A percentile compares a stretch with the other conserved stretches of the same genome.
Evolutionary conservation across 2,888 invertebrate genomes (phyloP).

Genomic region (Leptura quadrifasciata): DNA sequence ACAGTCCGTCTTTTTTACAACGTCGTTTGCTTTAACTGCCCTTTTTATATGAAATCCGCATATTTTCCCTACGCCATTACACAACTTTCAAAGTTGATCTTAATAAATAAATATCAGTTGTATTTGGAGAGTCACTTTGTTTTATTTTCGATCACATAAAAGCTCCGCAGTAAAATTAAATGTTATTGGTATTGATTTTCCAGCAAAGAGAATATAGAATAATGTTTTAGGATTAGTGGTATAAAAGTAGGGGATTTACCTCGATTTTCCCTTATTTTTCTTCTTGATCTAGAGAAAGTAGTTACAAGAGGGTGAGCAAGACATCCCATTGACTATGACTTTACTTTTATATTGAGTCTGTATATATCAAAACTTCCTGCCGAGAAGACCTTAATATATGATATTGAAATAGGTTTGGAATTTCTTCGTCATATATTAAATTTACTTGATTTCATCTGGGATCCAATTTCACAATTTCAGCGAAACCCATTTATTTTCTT

Average conservation of each 20-base stretch:
- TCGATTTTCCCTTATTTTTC: slow-evolving; percentile 43
- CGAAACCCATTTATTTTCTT: slow-evolving; percentile 17
- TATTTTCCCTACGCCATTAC: slow-evolving; percentile 2
- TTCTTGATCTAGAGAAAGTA: slow-evolving; percentile 30
- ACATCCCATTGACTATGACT: slow-evolving; percentile 18
- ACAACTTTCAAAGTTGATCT: background rate
- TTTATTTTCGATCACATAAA: slow-evolving; percentile 18
- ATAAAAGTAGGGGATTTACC: slow-evolving; percentile 41
- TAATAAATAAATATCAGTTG: slow-evolving; percentile 3
- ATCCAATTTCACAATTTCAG: slow-evolving; percentile 24
- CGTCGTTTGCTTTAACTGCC: background rate
- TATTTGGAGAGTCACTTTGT: background rate
- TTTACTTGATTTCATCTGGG: slow-evolving; percentile 28
- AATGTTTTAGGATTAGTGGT: slow-evolving; percentile 45
- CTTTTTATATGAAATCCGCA: background rate
- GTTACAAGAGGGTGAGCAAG: slow-evolving; percentile 30
- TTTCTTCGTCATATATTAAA: slow-evolving; percentile 15
- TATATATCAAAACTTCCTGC: background rate
- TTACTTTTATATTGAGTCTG: slow-evolving; percentile 14
- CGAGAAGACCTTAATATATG: background rate
- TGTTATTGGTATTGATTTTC: slow-evolving; percentile 46
- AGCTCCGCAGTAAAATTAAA: slow-evolving; percentile 40
- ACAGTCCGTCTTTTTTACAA: too few relatives aligned
- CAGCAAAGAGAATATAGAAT: slow-evolving; percentile 43
- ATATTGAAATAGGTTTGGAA: slow-evolving; percentile 25